Percentiles rank a stretch among this genome's conserved stretches.
These are phyloP conservation scores for Anarsia innoxiella DNA, from an alignment of 2,888 invertebrate genomes.

Conservation along the genomic window DNA sequence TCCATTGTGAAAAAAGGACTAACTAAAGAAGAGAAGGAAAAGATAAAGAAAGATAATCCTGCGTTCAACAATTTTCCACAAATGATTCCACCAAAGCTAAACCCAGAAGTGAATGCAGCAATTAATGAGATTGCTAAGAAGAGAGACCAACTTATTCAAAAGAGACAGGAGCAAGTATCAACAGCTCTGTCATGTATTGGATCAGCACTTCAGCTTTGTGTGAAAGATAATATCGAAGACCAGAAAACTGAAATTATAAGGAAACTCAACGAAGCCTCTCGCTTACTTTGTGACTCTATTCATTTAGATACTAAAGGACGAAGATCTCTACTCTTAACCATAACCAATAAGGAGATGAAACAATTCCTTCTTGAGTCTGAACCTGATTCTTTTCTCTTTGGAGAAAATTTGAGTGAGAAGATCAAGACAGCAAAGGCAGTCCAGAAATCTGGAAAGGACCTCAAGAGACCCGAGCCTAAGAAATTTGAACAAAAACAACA, in stretches of 20 bases:
- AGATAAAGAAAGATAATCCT: neutral
- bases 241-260: neutral
- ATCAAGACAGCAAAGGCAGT: slow-evolving; percentile 13
- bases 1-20: slow-evolving; percentile 2
- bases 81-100: slow-evolving; percentile 5
- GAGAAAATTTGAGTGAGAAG: slow-evolving; percentile 8
- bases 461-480: neutral
- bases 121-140: slow-evolving; percentile 1
- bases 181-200: slow-evolving; percentile 1
- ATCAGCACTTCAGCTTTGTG: neutral
- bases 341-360: slow-evolving; percentile 6
- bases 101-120: slow-evolving; percentile 2
- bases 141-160: neutral
- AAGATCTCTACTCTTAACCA: neutral
- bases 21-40: slow-evolving; percentile 6
- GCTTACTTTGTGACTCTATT: slow-evolving; percentile 1
- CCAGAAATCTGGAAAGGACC: slow-evolving; percentile 8
- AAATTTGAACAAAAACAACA: neutral
- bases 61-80: neutral
- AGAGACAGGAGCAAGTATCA: neutral
- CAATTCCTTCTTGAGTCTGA: slow-evolving; percentile 5
- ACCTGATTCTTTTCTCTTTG: slow-evolving; percentile 1
- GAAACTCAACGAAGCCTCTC: neutral
- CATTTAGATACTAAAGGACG: slow-evolving; percentile 1
- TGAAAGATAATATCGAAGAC: neutral